phyloP scores from a whole-genome alignment of 2,797 vertebrate genomes.

The Heterohyrax brucei region DNA sequence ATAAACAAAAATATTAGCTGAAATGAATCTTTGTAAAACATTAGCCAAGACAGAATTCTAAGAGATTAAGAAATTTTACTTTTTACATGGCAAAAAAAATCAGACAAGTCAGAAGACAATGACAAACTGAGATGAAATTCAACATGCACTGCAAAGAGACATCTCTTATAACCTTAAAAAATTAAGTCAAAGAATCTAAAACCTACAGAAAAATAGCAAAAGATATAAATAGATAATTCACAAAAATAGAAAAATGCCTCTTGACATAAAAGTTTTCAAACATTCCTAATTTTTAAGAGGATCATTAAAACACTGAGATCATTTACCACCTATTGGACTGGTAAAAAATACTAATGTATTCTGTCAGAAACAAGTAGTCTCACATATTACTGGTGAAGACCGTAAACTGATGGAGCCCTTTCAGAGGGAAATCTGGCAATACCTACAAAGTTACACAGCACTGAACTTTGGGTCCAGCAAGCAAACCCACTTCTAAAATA shows the following conservation, averaged over 20 bases:
- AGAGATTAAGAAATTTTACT: neutral
- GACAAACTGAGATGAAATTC: neutral
- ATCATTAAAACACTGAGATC: slow-evolving; percentile 8
- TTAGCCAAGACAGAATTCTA: slow-evolving; percentile 1
- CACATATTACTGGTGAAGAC: neutral
- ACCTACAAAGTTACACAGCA: neutral
- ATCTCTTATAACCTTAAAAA: slow-evolving; percentile 4
- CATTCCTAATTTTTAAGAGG: neutral
- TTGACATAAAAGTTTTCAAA: neutral
- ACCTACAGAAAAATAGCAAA: neutral
- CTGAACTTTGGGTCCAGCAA: neutral
- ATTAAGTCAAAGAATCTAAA: neutral
- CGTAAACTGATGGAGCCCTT: neutral
- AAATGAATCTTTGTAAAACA: slow-evolving; percentile 41
- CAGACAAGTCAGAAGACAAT: slow-evolving; percentile 29
- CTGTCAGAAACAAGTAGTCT: neutral
- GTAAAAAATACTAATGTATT: neutral
- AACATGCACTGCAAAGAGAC: slow-evolving; percentile 2
- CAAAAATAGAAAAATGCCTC: neutral
- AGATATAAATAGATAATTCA: neutral
- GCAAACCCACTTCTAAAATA: neutral
- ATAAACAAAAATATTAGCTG: slow-evolving; percentile 34
- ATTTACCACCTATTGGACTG: neutral
- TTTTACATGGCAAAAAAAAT: slow-evolving; percentile 1
- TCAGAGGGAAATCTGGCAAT: neutral